Evolutionary conservation across 2,797 vertebrate species (phyloP), one percentile per base, ranked within the genome.

Genomic region (Premnoplex brunnescens): DNA sequence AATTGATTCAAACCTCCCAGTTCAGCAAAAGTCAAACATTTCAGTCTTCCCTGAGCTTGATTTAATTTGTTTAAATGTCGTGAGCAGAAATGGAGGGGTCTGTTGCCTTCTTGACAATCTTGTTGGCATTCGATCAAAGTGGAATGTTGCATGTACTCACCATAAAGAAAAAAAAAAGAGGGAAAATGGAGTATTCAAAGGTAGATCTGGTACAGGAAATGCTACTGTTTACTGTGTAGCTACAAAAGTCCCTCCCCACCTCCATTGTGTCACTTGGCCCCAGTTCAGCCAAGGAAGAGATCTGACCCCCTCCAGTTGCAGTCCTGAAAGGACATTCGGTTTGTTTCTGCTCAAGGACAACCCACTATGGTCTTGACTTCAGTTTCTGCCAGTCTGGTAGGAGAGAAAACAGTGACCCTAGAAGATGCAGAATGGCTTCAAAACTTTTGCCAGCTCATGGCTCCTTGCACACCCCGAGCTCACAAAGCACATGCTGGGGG

Each of bases 1-100:
- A 80, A 94, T 90, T 82, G 83, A 90, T 88, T 90, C 55, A 55
- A 88, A 17, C 60, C 14, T 59, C 49, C 48, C 82, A 67, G 6
- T 89, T 95, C 76, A 59, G 76, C 82, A 82, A 12, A 82, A 93
- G 60, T 91, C 88, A 90, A 95, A 88, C 49, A 34, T 79, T 93
- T 91, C 75, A 56, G 81, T 91, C 66, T 88, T 96, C 79, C 56
- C 41, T 73, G 58, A 67, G 71, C 68, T 88, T 83, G 52, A 91
- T 91, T 94, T 86, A 89, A 95, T 96, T 89, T 96, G 64, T 96
- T 85, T 88, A 93, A 96, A 89, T 94, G 79, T 69, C 11, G 8
- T 63, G 60, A 83, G 54, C 48, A 63, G 46, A 52, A 90, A 12
- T 14, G n/a, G 34, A 41, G 46, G 54, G 73, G 44, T 37, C 55